phyloP scores from a whole-genome alignment of 2,797 vertebrate genomes.

The Australoheros facetus region DNA sequence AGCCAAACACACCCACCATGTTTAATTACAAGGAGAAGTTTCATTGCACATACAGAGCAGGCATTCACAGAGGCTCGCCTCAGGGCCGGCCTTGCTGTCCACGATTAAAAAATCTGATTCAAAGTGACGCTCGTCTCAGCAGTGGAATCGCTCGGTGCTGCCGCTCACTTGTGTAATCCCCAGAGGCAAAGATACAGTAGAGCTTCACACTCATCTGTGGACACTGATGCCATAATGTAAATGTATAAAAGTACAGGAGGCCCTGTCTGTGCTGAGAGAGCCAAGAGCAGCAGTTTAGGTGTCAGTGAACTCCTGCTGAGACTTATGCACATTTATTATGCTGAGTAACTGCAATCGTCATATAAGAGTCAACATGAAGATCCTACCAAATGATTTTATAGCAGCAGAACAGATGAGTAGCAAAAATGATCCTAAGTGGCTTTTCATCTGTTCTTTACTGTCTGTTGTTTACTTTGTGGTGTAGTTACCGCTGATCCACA shows the following conservation, averaged over 20 bases:
- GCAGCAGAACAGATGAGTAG: too few species aligned
- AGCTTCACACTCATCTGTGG: not conserved
- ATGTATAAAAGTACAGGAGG: not conserved
- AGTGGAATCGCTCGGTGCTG: not conserved
- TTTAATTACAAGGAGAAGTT: not conserved
- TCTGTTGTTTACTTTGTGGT: too few species aligned
- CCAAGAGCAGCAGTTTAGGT: not conserved
- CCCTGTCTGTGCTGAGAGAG: not conserved
- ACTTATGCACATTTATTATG: not conserved
- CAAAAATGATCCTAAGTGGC: too few species aligned
- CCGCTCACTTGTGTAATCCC: slow-evolving; percentile 16
- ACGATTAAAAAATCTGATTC: slow-evolving; percentile 8
- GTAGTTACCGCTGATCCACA: too few species aligned
- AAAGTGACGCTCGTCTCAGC: slow-evolving; percentile 33
- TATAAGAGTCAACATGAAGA: too few species aligned
- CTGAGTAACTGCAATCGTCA: not conserved
- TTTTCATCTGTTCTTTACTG: too few species aligned
- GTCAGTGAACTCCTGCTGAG: not conserved
- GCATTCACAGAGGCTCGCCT: slow-evolving; percentile 6
- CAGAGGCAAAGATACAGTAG: slow-evolving; percentile 5
- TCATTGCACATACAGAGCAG: not conserved
- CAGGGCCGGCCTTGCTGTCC: not conserved
- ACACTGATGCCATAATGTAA: not conserved
- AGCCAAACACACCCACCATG: not conserved
- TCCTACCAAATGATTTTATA: too few species aligned